A percentile compares a stretch with the other conserved stretches of the same genome.
phyloP scores from a whole-genome alignment of 2,113 vertebrate species.

The Grantiella picta region DNA sequence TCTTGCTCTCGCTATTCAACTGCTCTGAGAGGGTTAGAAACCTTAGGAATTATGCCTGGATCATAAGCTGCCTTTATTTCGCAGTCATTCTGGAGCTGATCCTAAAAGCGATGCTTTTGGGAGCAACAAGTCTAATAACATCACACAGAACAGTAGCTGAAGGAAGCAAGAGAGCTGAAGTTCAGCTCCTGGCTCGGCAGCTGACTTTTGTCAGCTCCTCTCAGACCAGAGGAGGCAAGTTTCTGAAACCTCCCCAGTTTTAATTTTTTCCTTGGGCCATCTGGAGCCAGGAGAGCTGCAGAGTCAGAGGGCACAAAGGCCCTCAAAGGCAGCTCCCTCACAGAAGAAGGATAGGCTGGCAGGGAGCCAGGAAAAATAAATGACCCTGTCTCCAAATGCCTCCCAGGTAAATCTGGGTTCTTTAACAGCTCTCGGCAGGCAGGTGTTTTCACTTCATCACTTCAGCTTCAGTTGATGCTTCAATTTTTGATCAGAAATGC shows the following conservation, averaged over 20 bases:
- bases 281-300: neutral
- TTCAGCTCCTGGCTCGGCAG: neutral
- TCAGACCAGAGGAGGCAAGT: neutral
- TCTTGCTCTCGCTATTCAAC: neutral
- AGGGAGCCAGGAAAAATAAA: neutral
- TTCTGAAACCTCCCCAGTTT: neutral
- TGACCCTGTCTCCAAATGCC: neutral
- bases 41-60: slow-evolving; percentile 26
- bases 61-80: neutral
- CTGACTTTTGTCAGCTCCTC: slow-evolving; percentile 1
- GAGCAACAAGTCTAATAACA: slow-evolving; percentile 35
- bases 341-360: neutral
- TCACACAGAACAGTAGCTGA: slow-evolving; percentile 47
- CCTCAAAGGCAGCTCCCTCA: neutral
- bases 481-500: neutral
- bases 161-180: slow-evolving; percentile 1
- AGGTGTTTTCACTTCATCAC: neutral
- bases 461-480: neutral
- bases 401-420: neutral
- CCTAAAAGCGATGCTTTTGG: slow-evolving; percentile 38
- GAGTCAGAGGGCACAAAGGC: neutral
- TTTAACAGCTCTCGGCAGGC: neutral
- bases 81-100: slow-evolving; percentile 1
- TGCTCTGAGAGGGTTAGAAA: neutral
- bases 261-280: neutral